A percentile compares a stretch with the other conserved stretches of the same genome.
phyloP scores from a whole-genome alignment of 2,113 vertebrate species.

The Casuarius casuarius region DNA sequence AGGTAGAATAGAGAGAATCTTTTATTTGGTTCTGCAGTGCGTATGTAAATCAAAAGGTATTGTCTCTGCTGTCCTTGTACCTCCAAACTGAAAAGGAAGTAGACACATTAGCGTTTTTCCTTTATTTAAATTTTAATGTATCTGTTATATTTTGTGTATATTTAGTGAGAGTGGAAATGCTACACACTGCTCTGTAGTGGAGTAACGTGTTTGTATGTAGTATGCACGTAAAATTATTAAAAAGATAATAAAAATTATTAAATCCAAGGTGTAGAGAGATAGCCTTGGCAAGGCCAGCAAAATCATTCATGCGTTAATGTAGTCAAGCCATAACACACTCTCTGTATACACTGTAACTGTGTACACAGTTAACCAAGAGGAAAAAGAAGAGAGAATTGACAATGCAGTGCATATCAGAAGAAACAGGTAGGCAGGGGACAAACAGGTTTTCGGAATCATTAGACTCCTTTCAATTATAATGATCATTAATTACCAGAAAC shows the following conservation, averaged over 20 bases:
- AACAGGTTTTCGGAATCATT: background rate
- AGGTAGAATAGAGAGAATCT: background rate
- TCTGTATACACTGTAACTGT: background rate
- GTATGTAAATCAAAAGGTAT: background rate
- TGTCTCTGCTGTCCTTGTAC: background rate
- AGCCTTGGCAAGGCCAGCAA: background rate
- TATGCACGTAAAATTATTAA: background rate
- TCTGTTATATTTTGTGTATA: background rate
- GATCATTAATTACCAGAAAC: background rate
- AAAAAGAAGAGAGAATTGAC: background rate
- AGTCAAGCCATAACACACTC: background rate
- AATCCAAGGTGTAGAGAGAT: background rate
- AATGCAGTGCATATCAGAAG: background rate
- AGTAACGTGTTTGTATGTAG: fast-evolving
- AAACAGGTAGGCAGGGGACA: background rate
- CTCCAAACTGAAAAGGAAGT: background rate
- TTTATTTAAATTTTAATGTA: background rate
- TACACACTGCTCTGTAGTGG: background rate
- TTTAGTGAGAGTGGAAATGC: background rate
- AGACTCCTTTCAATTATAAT: background rate
- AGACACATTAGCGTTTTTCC: background rate
- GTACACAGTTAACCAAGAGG: background rate
- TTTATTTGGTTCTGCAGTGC: background rate
- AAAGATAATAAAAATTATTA: background rate
- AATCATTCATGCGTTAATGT: background rate